Percentiles rank a stretch among this genome's conserved stretches.
These are phyloP conservation scores for Channa argus DNA, from an alignment of 2,113 vertebrate genomes.

Conservation along the genomic window DNA sequence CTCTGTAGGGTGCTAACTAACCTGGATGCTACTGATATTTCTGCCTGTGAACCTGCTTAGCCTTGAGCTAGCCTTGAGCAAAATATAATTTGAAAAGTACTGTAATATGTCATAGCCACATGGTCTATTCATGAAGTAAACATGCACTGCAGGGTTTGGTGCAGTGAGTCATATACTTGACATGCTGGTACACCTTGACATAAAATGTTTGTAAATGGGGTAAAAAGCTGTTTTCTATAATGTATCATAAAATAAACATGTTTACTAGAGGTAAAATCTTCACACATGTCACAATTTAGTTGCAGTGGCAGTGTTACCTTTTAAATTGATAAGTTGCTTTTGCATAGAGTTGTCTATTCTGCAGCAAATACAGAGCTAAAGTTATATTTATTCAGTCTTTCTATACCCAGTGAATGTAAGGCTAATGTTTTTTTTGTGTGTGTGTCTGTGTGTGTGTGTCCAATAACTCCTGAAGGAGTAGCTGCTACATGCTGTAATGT, in stretches of 20 bases:
- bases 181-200: neutral
- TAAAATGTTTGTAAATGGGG: neutral
- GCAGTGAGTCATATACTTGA: neutral
- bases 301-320: neutral
- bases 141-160: no score
- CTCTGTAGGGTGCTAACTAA: conserved; percentile 30
- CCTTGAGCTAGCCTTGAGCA: conserved; percentile 13
- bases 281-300: no score
- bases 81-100: conserved; percentile 3
- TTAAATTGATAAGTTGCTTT: neutral
- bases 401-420: no score
- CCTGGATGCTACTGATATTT: conserved; percentile 35
- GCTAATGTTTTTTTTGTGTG: no score
- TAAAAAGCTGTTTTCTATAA: neutral
- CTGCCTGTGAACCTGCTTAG: conserved; percentile 19
- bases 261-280: no score
- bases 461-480: no score
- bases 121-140: neutral
- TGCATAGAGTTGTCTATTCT: neutral
- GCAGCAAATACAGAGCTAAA: neutral
- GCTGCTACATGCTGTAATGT: no score
- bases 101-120: neutral
- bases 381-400: neutral
- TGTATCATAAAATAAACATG: no score
- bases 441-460: no score